Conservation (phyloP, 2,113 vertebrate genomes). For the Oncorhynchus keta region DNA sequence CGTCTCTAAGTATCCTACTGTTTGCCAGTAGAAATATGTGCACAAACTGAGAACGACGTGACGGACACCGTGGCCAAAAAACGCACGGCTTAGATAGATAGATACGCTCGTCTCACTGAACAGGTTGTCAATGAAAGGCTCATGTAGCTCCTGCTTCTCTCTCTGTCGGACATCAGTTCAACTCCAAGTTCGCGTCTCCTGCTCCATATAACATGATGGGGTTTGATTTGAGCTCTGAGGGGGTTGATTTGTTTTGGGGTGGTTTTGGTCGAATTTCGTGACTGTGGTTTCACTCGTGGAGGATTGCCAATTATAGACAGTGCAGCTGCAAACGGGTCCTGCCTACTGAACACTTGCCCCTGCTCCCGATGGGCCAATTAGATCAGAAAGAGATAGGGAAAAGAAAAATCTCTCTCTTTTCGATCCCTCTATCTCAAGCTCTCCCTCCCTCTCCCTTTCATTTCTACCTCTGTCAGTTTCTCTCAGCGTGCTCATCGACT, state of each 20-base stretch:
- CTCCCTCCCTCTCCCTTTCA: neutral
- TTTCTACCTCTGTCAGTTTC: neutral
- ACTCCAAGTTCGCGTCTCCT: neutral
- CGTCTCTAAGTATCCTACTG: constrained; percentile 46
- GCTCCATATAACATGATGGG: neutral
- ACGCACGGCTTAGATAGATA: constrained; percentile 52
- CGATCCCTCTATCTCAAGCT: constrained; percentile 13
- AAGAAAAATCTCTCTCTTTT: neutral
- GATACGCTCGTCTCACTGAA: constrained; percentile 48
- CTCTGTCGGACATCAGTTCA: neutral
- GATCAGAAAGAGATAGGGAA: constrained; percentile 36
- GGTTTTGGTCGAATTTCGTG: constrained; percentile 38
- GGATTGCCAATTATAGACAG: constrained; percentile 46
- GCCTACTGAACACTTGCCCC: constrained; percentile 42
- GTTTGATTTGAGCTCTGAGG: neutral
- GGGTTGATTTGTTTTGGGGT: constrained; percentile 21
- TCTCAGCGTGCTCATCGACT: neutral
- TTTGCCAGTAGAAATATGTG: constrained; percentile 68
- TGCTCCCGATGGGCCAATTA: constrained; percentile 59
- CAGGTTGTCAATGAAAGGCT: constrained; percentile 61
- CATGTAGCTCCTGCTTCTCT: neutral
- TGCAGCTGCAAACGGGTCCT: constrained; percentile 36
- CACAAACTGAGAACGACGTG: constrained; percentile 73
- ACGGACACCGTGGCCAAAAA: constrained; percentile 25
- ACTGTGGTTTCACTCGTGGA: constrained; percentile 26